Base-by-base conservation (phyloP, 2,113 vertebrate species). In the Lamprotornis superbus region DNA sequence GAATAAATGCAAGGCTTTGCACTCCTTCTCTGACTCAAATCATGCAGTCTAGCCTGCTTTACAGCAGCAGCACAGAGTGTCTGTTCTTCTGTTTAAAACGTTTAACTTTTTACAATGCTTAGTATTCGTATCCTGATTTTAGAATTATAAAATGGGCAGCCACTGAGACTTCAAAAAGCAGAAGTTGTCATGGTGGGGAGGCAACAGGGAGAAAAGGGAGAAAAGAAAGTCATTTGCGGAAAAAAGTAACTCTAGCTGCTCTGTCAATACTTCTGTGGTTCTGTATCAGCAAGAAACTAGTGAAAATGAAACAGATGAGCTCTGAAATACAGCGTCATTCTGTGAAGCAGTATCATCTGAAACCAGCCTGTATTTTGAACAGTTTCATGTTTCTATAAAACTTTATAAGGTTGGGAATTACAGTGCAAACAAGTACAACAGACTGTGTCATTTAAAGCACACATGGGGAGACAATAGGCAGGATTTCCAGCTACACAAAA, bases 231-330 rank as follows among this genome's bases (percentile, higher is more conserved):
- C 0, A 33, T 49, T 46, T 69, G 63, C 16, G 9, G 57, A 82
- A 84, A 56, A 59, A 69, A 73, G 55, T 74, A 75, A 73, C 75
- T 89, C 30, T 16, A 23, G 71, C 60, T 59, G 63, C 55, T 93
- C 67, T 67, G 31, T 65, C 79, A 86, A 23, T 88, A 88, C 24
- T 53, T 69, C 31, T 44, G 60, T 80, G 76, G 75, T 83, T 94
- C 83, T 74, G 28, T 71, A 92, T 81, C 21, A 39, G 76, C 64
- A 88, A 94, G 65, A 86, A 86, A 49, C 52, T 2, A 88, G 44
- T 2, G 9, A 97, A 96, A 94, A 93, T 81, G 75, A 94, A 93
- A 94, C 15, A 70, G 61, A 71, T n/a, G 47, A 88, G 93, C 75
- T 83, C 90, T 92, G 64, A 95, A 96, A 94, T 78, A 60, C 47